Evolutionary conservation across 1,140 invertebrate species (phyloP), one percentile per base, ranked within the genome.

Genomic region (Scaptodrosophila lebanonensis): DNA sequence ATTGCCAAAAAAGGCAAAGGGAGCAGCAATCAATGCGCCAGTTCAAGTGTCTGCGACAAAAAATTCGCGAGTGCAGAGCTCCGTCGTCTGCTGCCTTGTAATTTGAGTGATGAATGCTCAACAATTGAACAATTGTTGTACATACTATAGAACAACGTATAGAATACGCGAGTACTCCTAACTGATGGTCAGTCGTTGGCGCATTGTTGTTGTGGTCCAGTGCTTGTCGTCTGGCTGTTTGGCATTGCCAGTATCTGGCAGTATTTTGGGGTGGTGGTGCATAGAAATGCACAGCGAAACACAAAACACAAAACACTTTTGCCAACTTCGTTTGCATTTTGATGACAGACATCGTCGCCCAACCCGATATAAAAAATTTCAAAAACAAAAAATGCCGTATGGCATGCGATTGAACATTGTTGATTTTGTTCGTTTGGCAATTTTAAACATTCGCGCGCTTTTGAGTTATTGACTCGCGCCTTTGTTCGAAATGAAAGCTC

Each of bases 271-370:
- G 51, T 62, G 50, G 42, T n/a, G n/a, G 45, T 58, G 29, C 38
- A 61, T 44, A 62, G 53, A 29, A 43, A 44, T 35, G 13, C 6
- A 29, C 30, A 58, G 51, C 47, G 30, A 53, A 22, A 60, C 50
- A 58, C 50, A 77, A 62, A 48, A 58, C 67, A 72, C 67, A 72
- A 67, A 76, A 60, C n/a, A 63, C 67, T 60, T 68, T 77, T 58
- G 44, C 59, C 48, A 77, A 77, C 69, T 75, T 79, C 69, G 75
- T 79, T 79, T 79, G 75, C 75, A 79, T 79, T 79, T 79, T 83
- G 75, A 82, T 79, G 75, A 83, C 73, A 79, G 73, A 59, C 60
- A 44, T 67, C 65, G 32, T 47, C 32, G 54, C 54, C 13, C 50
- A 59, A 39, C 50, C 50, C 57, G 50, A 47, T 60, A 38, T 56